A percentile compares a stretch with the other conserved stretches of the same genome.
Evolutionary conservation across 2,888 invertebrate genomes (phyloP).

Genomic region (Sarcophaga variegata): DNA sequence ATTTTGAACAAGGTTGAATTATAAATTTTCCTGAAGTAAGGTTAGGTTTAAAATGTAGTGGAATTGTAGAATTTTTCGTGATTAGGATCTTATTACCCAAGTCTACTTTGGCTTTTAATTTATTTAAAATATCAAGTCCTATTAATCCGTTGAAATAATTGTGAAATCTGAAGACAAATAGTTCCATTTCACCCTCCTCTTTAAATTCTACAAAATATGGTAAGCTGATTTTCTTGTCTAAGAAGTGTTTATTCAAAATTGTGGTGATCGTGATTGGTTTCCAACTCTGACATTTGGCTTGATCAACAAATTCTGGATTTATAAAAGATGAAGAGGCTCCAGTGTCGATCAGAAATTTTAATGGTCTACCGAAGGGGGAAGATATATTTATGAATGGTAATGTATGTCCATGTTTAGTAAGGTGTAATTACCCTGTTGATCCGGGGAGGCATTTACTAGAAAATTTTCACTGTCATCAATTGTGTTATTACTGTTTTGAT

Average conservation of each 20-base stretch:
- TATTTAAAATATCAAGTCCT: slow-evolving; percentile 63
- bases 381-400: slow-evolving; percentile 57
- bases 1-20: slow-evolving; percentile 45
- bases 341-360: slow-evolving; percentile 53
- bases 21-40: slow-evolving; percentile 48
- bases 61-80: slow-evolving; percentile 54
- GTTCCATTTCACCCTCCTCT: slow-evolving; percentile 26
- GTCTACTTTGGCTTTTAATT: slow-evolving; percentile 63
- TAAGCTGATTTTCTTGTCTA: slow-evolving; percentile 54
- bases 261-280: slow-evolving; percentile 53
- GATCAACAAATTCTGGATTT: slow-evolving; percentile 57
- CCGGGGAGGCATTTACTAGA: slow-evolving; percentile 31
- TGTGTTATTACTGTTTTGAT: slow-evolving; percentile 7
- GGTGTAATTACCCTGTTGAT: slow-evolving; percentile 49
- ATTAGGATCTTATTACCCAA: slow-evolving; percentile 51
- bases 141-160: slow-evolving; percentile 69
- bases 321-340: slow-evolving; percentile 58
- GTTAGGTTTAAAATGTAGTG: slow-evolving; percentile 58
- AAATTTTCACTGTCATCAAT: slow-evolving; percentile 48
- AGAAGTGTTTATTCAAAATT: slow-evolving; percentile 54
- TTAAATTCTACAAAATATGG: slow-evolving; percentile 46
- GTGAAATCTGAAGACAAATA: slow-evolving; percentile 68
- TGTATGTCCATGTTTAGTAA: slow-evolving; percentile 46
- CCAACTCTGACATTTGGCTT: slow-evolving; percentile 22
- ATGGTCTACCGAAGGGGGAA: slow-evolving; percentile 51